Evolutionary conservation across 2,113 vertebrate species (phyloP), one percentile per base, ranked within the genome.

Genomic region (Actinemys pallida): DNA sequence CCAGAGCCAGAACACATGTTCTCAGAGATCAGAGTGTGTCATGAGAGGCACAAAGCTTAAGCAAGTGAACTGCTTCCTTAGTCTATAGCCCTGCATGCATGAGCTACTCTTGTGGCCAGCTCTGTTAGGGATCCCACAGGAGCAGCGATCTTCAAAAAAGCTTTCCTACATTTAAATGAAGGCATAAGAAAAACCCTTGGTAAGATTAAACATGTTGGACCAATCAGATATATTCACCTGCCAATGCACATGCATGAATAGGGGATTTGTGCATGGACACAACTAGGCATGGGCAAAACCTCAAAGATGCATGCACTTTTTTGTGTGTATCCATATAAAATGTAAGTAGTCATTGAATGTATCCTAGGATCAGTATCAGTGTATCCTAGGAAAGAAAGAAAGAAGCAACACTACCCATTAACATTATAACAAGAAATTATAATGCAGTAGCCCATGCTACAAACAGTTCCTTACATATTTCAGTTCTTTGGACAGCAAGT

Each of bases 391-490:
- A 81, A 29, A 54, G 17, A 90, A 8, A 54, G 54, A 81, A 94
- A 83, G 39, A 7, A 59, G 49, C 53, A 0, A 0, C 35, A 81
- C 52, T 29, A 88, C 14, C 82, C 56, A 84, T 7, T 17, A 84
- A n/a, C 47, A 57, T 24, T 82, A 59, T 35, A 0, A 81, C 16
- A 87, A 29, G n/a, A 94, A 84, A 45, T 72, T 62, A 24, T 49
- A 62, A 31, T 90, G 81, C 29, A 31, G 14, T 62, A 62, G 13
- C 65, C 17, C 25, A 53, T 78, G n/a, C 78, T 72, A 29, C 29
- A 81, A 81, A 57, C 39, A 80, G 27, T 92, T 90, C 62, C 27
- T 92, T 86, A 72, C 80, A 81, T 5, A 2, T 72, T 69, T 88
- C 86, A 19, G 0, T 4, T 86, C 89, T 86, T 89, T 45, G 65